These are phyloP conservation scores for Bucorvus abyssinicus DNA, from an alignment of 2,797 vertebrate species.

Conservation along the genomic window DNA sequence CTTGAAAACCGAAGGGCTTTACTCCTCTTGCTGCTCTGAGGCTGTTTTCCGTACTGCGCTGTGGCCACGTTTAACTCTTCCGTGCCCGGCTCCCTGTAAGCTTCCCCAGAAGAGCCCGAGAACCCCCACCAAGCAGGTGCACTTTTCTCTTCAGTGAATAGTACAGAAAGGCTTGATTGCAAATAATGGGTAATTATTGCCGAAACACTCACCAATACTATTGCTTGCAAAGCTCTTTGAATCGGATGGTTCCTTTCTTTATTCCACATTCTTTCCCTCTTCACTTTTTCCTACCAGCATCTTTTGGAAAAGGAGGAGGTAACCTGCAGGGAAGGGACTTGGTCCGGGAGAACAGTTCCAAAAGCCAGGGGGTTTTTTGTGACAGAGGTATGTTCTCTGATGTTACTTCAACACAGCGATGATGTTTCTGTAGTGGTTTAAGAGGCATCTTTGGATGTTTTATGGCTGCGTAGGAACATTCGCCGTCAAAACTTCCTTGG, in stretches of 20 bases:
- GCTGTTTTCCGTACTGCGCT: background rate
- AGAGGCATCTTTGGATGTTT: background rate
- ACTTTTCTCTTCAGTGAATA: background rate
- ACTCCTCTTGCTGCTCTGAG: background rate
- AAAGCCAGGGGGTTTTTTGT: rapidly evolving
- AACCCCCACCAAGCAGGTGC: background rate
- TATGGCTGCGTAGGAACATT: background rate
- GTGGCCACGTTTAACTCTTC: background rate
- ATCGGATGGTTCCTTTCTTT: background rate
- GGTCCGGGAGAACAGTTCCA: background rate
- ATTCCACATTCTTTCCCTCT: background rate
- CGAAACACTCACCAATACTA: background rate
- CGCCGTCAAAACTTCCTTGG: background rate
- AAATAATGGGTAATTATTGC: conserved; percentile 12
- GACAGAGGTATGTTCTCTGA: background rate
- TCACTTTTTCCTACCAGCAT: background rate
- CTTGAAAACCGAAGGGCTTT: background rate
- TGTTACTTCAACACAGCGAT: background rate
- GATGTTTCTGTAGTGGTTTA: background rate
- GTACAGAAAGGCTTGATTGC: background rate
- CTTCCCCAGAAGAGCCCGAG: background rate
- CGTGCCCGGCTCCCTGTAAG: rapidly evolving
- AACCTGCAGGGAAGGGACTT: background rate
- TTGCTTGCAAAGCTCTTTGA: background rate
- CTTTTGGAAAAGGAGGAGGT: background rate